These are phyloP conservation scores for Dufourea novaeangliae DNA, from an alignment of 1,140 invertebrate species.

Conservation along the genomic window DNA sequence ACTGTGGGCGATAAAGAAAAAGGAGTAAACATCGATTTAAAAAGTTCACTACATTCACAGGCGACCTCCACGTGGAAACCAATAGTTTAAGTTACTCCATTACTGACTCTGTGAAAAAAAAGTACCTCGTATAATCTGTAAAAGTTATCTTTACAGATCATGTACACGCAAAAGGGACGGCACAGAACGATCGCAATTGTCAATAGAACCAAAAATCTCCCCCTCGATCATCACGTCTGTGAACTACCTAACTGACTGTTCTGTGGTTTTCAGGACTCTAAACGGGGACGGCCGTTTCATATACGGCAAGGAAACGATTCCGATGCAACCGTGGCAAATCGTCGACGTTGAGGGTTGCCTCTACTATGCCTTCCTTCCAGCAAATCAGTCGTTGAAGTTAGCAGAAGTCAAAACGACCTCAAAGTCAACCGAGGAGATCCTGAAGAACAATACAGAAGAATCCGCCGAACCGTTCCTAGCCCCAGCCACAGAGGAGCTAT, in stretches of 20 bases:
- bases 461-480: neutral
- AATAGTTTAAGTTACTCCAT: neutral
- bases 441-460: neutral
- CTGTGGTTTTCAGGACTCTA: slow-evolving; percentile 61
- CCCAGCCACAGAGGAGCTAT: neutral
- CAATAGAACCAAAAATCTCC: neutral
- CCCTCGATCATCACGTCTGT: neutral
- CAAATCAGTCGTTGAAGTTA: slow-evolving; percentile 32
- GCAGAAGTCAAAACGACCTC: neutral
- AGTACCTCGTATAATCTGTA: neutral
- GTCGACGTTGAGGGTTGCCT: slow-evolving; percentile 72
- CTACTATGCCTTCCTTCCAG: slow-evolving; percentile 74
- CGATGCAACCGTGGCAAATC: slow-evolving; percentile 73
- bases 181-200: neutral
- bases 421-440: neutral
- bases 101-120: neutral
- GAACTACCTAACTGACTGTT: slow-evolving; percentile 51
- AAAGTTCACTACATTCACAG: neutral
- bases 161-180: neutral
- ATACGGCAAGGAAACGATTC: slow-evolving; percentile 70
- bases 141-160: neutral
- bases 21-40: neutral
- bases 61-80: neutral
- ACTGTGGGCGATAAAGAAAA: neutral
- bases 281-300: slow-evolving; percentile 67